phyloP scores from a whole-genome alignment of 2,888 invertebrate species.

The Chorisops tibialis region DNA sequence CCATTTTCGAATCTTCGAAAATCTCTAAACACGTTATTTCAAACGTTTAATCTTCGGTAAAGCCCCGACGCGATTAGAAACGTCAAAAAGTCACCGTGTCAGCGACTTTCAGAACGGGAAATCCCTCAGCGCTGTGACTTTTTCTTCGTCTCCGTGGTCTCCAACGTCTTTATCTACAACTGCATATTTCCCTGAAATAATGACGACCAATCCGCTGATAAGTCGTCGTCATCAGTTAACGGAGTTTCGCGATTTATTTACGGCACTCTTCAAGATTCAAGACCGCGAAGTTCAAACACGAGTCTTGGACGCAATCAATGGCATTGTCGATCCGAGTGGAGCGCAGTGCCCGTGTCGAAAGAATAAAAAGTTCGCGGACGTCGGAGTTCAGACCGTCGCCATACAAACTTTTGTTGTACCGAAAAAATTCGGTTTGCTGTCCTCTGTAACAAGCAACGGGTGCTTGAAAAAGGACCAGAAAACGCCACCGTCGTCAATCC shows the following conservation, averaged over 20 bases:
- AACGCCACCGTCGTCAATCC: too few species aligned
- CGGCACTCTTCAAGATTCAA: constrained; percentile 42
- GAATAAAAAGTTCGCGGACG: constrained; percentile 3
- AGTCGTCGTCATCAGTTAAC: constrained; percentile 38
- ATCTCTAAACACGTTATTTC: too few species aligned
- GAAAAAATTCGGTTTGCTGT: too few species aligned
- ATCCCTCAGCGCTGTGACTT: not conserved
- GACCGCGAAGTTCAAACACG: constrained; percentile 44
- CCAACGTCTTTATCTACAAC: too few species aligned
- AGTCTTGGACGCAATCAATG: constrained; percentile 46
- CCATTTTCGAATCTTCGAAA: too few species aligned
- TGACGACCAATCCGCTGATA: constrained; percentile 14
- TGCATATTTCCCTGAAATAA: not conserved
- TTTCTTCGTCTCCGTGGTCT: too few species aligned
- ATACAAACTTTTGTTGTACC: too few species aligned
- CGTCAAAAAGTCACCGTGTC: too few species aligned
- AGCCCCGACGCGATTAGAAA: too few species aligned
- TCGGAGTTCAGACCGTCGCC: constrained; percentile 12
- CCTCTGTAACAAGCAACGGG: too few species aligned
- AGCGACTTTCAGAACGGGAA: not conserved
- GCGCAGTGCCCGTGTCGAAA: constrained; percentile 15
- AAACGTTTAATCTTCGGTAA: too few species aligned
- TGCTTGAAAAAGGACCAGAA: too few species aligned
- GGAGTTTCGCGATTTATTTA: constrained; percentile 41
- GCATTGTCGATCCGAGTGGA: constrained; percentile 6